Conservation (phyloP, 2,797 vertebrate species). For the Pseudocheirus occidentalis region DNA sequence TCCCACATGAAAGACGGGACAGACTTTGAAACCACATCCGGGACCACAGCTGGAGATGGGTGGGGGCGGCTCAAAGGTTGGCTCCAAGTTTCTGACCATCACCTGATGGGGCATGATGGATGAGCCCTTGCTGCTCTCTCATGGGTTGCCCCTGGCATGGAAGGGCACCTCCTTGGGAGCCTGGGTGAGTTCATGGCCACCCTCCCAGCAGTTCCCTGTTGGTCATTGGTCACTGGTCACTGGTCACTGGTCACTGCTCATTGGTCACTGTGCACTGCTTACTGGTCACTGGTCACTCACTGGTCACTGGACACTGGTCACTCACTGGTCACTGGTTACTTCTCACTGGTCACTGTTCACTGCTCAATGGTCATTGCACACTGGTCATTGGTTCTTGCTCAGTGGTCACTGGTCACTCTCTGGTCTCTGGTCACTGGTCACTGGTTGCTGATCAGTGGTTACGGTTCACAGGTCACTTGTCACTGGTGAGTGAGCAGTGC, state of each 20-base stretch:
- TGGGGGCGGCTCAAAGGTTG: not conserved
- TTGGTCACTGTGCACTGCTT: not conserved
- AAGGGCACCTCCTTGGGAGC: not conserved
- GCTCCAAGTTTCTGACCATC: not conserved
- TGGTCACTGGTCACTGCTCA: not conserved
- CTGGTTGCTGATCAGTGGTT: not conserved
- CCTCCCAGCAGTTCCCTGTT: slow-evolving; percentile 24
- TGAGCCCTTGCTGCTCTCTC: slow-evolving; percentile 22
- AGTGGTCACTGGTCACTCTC: too few species aligned
- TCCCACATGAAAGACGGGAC: not conserved
- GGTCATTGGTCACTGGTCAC: slow-evolving; percentile 29
- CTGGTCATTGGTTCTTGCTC: too few species aligned
- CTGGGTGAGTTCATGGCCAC: slow-evolving; percentile 44
- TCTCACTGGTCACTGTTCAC: too few species aligned
- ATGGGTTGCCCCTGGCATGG: not conserved
- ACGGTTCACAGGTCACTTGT: slow-evolving; percentile 36
- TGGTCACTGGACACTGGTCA: too few species aligned
- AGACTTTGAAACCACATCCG: slow-evolving; percentile 54
- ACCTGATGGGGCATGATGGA: slow-evolving; percentile 32
- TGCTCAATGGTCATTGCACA: too few species aligned
- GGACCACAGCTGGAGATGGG: not conserved
- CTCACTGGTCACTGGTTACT: not conserved
- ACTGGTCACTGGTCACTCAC: not conserved
- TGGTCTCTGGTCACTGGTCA: slow-evolving; percentile 11
- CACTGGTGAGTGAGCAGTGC: not conserved